These are phyloP conservation scores for Micrastur ruficollis DNA, from an alignment of 2,797 vertebrate species.

Conservation along the genomic window DNA sequence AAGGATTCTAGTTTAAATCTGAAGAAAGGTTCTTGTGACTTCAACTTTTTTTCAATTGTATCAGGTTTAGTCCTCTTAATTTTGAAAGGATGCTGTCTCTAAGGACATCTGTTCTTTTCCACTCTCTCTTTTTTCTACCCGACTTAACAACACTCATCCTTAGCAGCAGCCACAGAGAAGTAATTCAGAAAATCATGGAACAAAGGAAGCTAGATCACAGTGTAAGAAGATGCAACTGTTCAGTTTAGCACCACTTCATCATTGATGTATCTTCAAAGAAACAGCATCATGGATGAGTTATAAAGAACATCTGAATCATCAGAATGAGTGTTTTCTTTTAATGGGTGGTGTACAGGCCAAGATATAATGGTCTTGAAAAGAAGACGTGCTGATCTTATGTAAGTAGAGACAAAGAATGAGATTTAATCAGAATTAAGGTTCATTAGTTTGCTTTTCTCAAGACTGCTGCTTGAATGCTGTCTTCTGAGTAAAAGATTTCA, in stretches of 20 bases:
- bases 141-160: not conserved
- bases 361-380: not conserved
- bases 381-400: not conserved
- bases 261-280: not conserved
- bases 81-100: not conserved
- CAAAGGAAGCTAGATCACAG: not conserved
- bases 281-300: not conserved
- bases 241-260: slow-evolving; percentile 9
- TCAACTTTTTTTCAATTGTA: not conserved
- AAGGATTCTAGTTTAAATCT: not conserved
- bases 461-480: not conserved
- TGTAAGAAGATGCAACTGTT: not conserved
- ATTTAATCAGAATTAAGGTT: not conserved
- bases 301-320: slow-evolving; percentile 31
- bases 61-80: not conserved
- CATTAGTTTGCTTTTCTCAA: not conserved
- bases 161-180: not conserved
- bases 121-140: not conserved
- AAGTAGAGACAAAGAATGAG: not conserved
- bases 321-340: not conserved
- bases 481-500: not conserved
- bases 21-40: not conserved
- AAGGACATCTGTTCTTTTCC: not conserved
- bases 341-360: not conserved
- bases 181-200: not conserved